Conservation (phyloP, 2,797 vertebrate genomes). For the Cuniculus paca region DNA sequence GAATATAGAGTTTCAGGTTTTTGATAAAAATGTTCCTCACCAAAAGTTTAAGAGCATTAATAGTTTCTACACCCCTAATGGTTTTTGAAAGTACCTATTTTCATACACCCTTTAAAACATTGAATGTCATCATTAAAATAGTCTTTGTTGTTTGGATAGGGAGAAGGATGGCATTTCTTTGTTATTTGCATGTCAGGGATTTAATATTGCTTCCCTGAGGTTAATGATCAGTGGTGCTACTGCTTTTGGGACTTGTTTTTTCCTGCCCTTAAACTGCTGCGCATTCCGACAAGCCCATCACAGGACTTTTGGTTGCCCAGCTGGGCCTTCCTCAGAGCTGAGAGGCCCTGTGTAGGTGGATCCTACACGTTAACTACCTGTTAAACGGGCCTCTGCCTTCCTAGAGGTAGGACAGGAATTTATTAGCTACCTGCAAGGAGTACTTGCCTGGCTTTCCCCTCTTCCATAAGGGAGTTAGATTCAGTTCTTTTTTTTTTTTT, state of each 20-base stretch:
- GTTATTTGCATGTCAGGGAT: neutral
- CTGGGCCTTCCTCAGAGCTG: slow-evolving; percentile 75
- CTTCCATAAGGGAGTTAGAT: slow-evolving; percentile 60
- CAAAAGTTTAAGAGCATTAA: neutral
- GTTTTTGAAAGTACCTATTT: slow-evolving; percentile 54
- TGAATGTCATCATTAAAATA: neutral
- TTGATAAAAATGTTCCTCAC: neutral
- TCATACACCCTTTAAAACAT: neutral
- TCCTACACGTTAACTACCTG: slow-evolving; percentile 42
- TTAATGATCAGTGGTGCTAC: neutral
- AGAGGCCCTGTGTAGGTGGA: slow-evolving; percentile 76
- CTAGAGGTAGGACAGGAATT: slow-evolving; percentile 59
- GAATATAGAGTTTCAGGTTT: slow-evolving; percentile 32
- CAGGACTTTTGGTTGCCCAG: slow-evolving; percentile 69
- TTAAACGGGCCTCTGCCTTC: slow-evolving; percentile 84
- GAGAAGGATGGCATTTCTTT: slow-evolving; percentile 24
- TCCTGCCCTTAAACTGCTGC: slow-evolving; percentile 31
- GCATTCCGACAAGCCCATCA: slow-evolving; percentile 46
- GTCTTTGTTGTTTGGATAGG: neutral
- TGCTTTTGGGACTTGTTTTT: neutral
- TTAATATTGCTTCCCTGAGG: neutral
- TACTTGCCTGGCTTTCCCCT: slow-evolving; percentile 43
- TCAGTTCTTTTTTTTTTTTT: too few species aligned
- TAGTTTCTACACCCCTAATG: neutral
- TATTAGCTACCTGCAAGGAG: slow-evolving; percentile 67